Evolutionary conservation across 2,113 vertebrate species (phyloP), one percentile per base, ranked within the genome.

Genomic region (Acrocephalus kingi): DNA sequence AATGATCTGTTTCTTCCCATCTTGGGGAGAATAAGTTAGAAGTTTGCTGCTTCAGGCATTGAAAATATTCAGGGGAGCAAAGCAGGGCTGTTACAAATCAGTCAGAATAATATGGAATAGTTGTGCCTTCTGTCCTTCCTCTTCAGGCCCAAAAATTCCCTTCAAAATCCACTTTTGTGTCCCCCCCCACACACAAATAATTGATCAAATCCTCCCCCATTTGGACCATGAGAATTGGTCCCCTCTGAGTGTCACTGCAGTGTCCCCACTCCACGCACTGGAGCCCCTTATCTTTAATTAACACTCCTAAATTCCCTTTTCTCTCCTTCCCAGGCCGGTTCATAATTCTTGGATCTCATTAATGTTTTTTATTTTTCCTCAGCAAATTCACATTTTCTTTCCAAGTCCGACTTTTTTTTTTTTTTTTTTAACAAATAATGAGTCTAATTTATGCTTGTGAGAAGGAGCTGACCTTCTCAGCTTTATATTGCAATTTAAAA

Each of bases 321-420:
- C 46, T 79, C 46, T 79, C 23, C 22, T 76, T 93, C 66, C 81
- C 49, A 66, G 87, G 18, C 81, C 62, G 20, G 48, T 72, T 96
- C 62, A 76, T 95, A 94, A 93, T 62, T 91, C 93, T 95, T 91
- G 67, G 69, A 91, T 79, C 78, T 83, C 81, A 86, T 91, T 85
- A 83, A 69, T 87, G 87, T 33, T 93, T 94, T 93, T 94, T 84
- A 58, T 92, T 84, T 94, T 90, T 84, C 56, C 51, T 84, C 4
- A 2, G 74, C 54, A 91, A 94, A 82, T 68, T 64, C 66, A 43
- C 30, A 7, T 94, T 85, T 93, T 79, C 52, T 66, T 73, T 59
- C 76, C 54, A 24, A 91, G 46, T 22, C 71, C 2, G 46, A 54
- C 62, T 78, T 35, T 35, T 35, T 35, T 35, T 35, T 35, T 35